Percentiles rank a stretch among this genome's conserved stretches.
Evolutionary conservation across 2,797 vertebrate species (phyloP).

Genomic region (Eremophila alpestris): DNA sequence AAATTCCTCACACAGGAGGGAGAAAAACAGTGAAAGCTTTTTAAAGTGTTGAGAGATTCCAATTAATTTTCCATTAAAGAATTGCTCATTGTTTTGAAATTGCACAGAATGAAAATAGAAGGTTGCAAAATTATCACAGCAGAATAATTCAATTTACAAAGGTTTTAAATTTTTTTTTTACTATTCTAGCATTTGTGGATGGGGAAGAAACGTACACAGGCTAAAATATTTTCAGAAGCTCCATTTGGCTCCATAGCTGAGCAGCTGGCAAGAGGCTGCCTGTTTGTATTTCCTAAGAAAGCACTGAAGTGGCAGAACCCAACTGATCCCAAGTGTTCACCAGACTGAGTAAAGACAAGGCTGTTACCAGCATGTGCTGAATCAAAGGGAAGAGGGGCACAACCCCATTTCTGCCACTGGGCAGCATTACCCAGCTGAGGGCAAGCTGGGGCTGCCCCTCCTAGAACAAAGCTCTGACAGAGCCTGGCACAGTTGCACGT

Average conservation of each 20-base stretch:
- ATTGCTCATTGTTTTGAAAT: neutral
- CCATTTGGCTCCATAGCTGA: neutral
- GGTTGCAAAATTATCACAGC: neutral
- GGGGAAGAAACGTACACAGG: neutral
- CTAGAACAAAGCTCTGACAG: fast-evolving
- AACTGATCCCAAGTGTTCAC: neutral
- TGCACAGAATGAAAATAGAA: neutral
- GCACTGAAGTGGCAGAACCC: neutral
- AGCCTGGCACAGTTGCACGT: fast-evolving
- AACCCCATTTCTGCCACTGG: neutral
- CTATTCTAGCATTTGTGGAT: neutral
- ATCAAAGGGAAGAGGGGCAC: fast-evolving
- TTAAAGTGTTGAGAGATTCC: neutral
- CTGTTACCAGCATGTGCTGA: neutral
- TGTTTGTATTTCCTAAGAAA: neutral
- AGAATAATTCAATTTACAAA: neutral
- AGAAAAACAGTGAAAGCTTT: neutral
- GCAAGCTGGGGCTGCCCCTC: neutral
- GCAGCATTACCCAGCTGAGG: neutral
- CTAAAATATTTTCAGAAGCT: neutral
- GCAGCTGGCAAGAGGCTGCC: neutral
- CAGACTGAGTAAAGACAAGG: neutral
- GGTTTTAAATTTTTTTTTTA: neutral
- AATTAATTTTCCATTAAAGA: neutral
- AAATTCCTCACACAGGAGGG: neutral